Base-by-base conservation (phyloP, 2,113 vertebrate genomes). In the Apodemus sylvaticus region DNA sequence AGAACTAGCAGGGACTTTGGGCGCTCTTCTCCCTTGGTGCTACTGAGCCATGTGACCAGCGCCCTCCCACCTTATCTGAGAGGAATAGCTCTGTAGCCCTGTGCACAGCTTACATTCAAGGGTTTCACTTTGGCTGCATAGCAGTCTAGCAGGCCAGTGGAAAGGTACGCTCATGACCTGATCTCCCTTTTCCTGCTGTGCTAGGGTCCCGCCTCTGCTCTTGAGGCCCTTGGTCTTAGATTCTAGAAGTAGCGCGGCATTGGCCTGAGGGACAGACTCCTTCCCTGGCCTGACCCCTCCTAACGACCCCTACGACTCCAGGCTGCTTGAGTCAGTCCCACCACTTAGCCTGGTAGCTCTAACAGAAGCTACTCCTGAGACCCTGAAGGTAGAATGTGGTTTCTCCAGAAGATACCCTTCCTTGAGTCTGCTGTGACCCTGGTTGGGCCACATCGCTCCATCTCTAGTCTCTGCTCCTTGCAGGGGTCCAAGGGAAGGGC, bases 31-130 rank as follows among this genome's bases (percentile, higher is more conserved):
- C 3, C 76, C 45, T 55, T 39, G 79, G 5, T 53, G 66, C 51
- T 77, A 39, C 39, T 10, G 14, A 1, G 1, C 53, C 11, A 0
- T 13, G 26, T 53, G 3, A 13, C 12, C 31, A n/a, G 62, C 17
- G 26, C 55, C 42, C 48, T 13, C 36, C 42, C 1, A 0, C 24
- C 51, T 70, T 3, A 0, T 48, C 64, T 74, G 48, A 78, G 48
- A 26, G 29, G 53, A 71, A 14, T 0, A 29, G 42, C 42, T 12
- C 83, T 12, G 3, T 31, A 24, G 42, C 36, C 34, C 3, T 48
- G 0, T n/a, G n/a, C 11, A 14, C 8, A 7, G 66, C 24, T 9
- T 45, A 5, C 24, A 29, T 11, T 16, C 39, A 24, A 24, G 1
- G 70, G 60, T 60, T 39, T 64, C 55, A 4, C 62, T 36, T 60